Conservation (phyloP, 2,888 invertebrate genomes). For the Agrotis segetum region DNA sequence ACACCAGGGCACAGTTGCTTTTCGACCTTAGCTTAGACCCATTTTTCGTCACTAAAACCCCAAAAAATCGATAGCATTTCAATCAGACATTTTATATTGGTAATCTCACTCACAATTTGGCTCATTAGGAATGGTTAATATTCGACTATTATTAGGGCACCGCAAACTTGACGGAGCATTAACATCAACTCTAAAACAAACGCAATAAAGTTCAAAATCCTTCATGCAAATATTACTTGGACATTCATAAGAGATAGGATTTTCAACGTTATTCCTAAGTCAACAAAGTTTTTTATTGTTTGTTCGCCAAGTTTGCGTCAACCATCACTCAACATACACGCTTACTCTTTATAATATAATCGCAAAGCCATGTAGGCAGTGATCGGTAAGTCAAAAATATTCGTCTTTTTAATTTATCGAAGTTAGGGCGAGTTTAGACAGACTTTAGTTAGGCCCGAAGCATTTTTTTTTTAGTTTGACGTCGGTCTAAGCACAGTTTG, state of each 20-base stretch:
- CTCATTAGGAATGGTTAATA: constrained; percentile 76
- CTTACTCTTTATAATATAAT: constrained; percentile 41
- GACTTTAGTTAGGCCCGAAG: background rate
- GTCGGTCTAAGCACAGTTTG: constrained; percentile 3
- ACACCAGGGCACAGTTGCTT: background rate
- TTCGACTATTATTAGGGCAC: constrained; percentile 43
- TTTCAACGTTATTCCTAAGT: constrained; percentile 2
- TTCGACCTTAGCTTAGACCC: background rate
- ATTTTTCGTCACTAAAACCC: background rate
- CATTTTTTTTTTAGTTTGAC: background rate
- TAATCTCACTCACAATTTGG: constrained; percentile 78
- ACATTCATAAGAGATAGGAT: background rate
- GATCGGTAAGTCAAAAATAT: constrained; percentile 52
- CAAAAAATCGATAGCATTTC: constrained; percentile 47
- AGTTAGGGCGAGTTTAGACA: constrained; percentile 28
- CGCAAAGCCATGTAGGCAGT: constrained; percentile 63
- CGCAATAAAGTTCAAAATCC: constrained; percentile 3
- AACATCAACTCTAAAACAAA: background rate
- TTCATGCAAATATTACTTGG: background rate
- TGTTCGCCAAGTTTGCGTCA: constrained; percentile 24
- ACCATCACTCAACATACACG: constrained; percentile 31
- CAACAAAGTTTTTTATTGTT: background rate
- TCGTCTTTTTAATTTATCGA: constrained; percentile 43
- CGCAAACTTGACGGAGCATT: constrained; percentile 28
- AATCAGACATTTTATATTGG: constrained; percentile 53